Evolutionary conservation across 2,888 invertebrate species (phyloP), one percentile per base, ranked within the genome.

Genomic region (Epirrhoe alternata): DNA sequence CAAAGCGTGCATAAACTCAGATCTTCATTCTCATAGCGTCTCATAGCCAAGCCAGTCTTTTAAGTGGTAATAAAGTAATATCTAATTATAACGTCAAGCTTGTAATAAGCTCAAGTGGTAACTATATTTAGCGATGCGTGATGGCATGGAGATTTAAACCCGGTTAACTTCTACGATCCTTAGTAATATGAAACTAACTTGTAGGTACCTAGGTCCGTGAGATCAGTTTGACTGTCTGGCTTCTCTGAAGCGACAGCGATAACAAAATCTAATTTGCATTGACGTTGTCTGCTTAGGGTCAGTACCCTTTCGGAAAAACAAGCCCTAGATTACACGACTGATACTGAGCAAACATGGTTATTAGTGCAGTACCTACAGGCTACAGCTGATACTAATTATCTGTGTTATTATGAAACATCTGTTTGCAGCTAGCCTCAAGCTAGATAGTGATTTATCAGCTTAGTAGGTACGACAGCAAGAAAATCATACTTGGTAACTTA

Each of bases 101-200:
- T 79, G 74, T 85, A 83, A 82, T 82, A 82, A 78, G 75, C 76
- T 74, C 79, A 84, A 86, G 84, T 84, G 83, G 81, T 74, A 75
- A 74, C 84, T 87, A 85, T 86, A 86, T 86, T 85, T 86, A 86
- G 85, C 81, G 76, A 76, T 81, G 83, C 82, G 79, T 83, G 78
- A 80, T 83, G 76, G 75, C 73, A 79, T 76, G 75, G 24, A 77
- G 80, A 81, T 81, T 84, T 83, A 80, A 81, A 73, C 75, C 67
- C 68, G 35, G 68, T 59, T 66, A 60, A 55, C 59, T 56, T 33
- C 47, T 61, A 57, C 53, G 57, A 61, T 64, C 45, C 51, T 59
- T 33, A 52, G 57, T 57, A 53, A 49, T 58, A 61, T 42, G 49
- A 52, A 47, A 55, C 24, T 61, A 56, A 55, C 54, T 51, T 59